These are phyloP conservation scores for Coluber constrictor DNA, from an alignment of 2,797 vertebrate genomes.

Conservation along the genomic window DNA sequence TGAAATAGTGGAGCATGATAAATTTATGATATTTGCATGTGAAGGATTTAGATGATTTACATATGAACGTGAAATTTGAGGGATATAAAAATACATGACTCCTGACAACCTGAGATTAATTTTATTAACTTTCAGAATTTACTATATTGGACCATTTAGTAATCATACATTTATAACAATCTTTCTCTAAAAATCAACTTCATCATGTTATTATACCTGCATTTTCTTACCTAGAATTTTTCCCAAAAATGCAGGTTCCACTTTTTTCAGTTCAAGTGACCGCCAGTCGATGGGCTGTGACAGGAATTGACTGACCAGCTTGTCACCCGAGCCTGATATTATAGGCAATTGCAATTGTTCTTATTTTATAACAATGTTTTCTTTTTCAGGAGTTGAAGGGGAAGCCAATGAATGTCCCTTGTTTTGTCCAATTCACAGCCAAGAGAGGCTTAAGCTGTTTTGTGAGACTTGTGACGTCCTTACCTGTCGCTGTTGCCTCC, in stretches of 20 bases:
- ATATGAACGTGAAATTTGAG: background rate
- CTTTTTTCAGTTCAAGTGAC: background rate
- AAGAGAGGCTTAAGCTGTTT: slow-evolving; percentile 72
- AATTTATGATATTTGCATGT: background rate
- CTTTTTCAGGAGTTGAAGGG: slow-evolving; percentile 59
- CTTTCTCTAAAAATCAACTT: background rate
- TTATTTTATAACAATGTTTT: background rate
- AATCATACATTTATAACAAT: background rate
- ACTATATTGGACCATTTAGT: background rate
- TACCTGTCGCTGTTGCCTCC: slow-evolving; percentile 70
- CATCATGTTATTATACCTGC: background rate
- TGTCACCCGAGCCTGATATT: background rate
- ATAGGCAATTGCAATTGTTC: background rate
- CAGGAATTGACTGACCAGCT: background rate
- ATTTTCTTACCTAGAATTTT: background rate
- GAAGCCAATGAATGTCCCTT: slow-evolving; percentile 49
- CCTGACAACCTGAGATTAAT: background rate
- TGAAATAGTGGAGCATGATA: background rate
- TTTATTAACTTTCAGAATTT: background rate
- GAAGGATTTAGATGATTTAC: background rate
- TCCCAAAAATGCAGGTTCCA: background rate
- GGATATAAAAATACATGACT: background rate
- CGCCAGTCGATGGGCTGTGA: background rate
- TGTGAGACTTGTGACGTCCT: slow-evolving; percentile 77
- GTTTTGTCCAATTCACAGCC: slow-evolving; percentile 69